Base-by-base conservation (phyloP, 2,888 invertebrate species). In the Apotomis capreana region DNA sequence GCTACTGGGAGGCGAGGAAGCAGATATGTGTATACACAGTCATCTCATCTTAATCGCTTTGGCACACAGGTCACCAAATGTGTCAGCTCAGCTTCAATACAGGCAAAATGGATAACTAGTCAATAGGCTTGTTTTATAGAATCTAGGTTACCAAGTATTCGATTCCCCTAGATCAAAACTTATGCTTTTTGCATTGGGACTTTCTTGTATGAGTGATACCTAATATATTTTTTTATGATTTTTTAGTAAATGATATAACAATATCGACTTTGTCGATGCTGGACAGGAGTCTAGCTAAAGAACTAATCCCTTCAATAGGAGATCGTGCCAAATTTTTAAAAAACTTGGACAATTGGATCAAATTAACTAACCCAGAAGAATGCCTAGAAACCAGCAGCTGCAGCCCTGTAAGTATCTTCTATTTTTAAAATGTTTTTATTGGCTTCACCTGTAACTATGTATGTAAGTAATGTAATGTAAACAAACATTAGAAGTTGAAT, bases 281-380 rank as follows among this genome's bases (percentile, higher is more conserved):
- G n/a, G 54, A 44, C 44, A 44, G 44, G 44, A 44, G 44, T 44
- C 44, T 44, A 44, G 44, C 8, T 60, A 60, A 60, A 13, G 46
- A 60, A 60, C 60, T 60, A 46, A 60, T 60, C 60, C 60, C 60
- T 60, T 13, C 60, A 60, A 60, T 60, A 46, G 60, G 60, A 60
- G 60, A 60, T 60, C 60, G 60, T 13, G 60, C 44, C 13, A 46
- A 46, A 46, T 60, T 60, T 60, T 46, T 60, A 46, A 60, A 46
- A 13, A 60, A 60, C 60, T 60, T 60, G 44, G 60, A 60, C 60
- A 60, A 46, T 60, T 60, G 60, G 60, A 60, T 46, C 60, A 60
- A 13, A 60, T 46, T 60, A 60, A 60, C 60, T 60, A 60, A 60
- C 60, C 60, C 60, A 60, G 44, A 46, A 44, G 60, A 60, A 46